Percentiles rank a stretch among this genome's conserved stretches.
These are phyloP conservation scores for Colossoma macropomum DNA, from an alignment of 2,113 vertebrate genomes.

Conservation along the genomic window DNA sequence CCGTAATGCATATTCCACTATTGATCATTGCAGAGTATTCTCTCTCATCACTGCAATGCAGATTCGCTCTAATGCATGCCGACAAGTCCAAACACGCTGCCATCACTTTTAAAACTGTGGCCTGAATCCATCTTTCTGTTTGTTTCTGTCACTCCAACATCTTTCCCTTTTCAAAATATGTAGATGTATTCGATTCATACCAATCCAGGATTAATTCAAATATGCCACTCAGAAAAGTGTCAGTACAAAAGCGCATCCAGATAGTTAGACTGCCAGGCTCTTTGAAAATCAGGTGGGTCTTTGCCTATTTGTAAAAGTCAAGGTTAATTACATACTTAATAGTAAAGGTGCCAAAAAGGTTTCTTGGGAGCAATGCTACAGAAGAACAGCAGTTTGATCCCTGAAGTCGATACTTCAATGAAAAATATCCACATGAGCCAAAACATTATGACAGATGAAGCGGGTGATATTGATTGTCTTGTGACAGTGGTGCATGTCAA, in stretches of 20 bases:
- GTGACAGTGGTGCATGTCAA: too few relatives aligned
- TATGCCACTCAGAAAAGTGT: background rate
- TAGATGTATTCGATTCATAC: background rate
- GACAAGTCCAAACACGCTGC: slow-evolving; percentile 13
- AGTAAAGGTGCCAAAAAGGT: background rate
- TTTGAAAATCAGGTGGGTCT: background rate
- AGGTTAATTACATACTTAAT: background rate
- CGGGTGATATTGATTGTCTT: too few relatives aligned
- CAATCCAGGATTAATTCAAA: slow-evolving; percentile 9
- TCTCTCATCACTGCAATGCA: slow-evolving; percentile 33
- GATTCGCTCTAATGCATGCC: slow-evolving; percentile 23
- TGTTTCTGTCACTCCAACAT: slow-evolving; percentile 39
- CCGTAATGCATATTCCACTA: slow-evolving; percentile 24
- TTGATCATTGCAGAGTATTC: slow-evolving; percentile 26
- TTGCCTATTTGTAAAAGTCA: slow-evolving; percentile 2
- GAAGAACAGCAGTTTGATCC: background rate
- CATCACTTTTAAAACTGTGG: slow-evolving; percentile 11
- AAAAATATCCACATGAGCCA: too few relatives aligned
- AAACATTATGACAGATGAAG: too few relatives aligned
- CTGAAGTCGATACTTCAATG: background rate
- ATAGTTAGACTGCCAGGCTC: background rate
- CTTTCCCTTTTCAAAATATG: slow-evolving; percentile 21
- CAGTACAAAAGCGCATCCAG: background rate
- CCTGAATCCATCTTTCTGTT: background rate
- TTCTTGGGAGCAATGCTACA: background rate